These are phyloP conservation scores for Papilio helenus DNA, from an alignment of 1,140 invertebrate genomes.

Conservation along the genomic window DNA sequence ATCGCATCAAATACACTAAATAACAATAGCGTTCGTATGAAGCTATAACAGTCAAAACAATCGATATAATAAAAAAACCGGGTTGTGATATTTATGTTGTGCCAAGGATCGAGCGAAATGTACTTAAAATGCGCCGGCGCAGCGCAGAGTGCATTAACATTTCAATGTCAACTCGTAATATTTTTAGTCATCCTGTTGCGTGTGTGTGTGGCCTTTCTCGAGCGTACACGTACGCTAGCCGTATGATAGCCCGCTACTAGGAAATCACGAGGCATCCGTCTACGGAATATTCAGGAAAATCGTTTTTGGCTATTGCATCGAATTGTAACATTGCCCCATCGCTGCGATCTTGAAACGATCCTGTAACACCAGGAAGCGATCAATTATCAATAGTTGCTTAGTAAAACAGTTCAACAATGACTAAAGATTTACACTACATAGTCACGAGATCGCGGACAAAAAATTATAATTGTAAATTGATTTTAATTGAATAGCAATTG, in stretches of 20 bases:
- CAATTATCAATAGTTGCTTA: conserved; percentile 66
- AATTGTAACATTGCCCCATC: conserved; percentile 45
- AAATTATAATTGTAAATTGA: conserved; percentile 52
- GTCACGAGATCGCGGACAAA: conserved; percentile 61
- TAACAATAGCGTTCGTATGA: conserved; percentile 54
- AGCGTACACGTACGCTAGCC: conserved; percentile 50
- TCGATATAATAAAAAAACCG: conserved; percentile 64
- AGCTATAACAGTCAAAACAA: conserved; percentile 67
- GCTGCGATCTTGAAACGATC: conserved; percentile 18
- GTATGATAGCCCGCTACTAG: conserved; percentile 61
- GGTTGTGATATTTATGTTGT: conserved; percentile 58
- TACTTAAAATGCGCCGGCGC: conserved; percentile 67
- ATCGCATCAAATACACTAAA: conserved; percentile 57
- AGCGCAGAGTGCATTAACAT: conserved; percentile 78
- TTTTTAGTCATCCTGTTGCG: conserved; percentile 73
- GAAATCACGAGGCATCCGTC: conserved; percentile 70
- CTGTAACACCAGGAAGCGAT: conserved; percentile 71
- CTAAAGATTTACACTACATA: conserved; percentile 62
- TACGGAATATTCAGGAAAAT: conserved; percentile 55
- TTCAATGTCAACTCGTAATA: conserved; percentile 81
- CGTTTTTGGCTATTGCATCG: conserved; percentile 17
- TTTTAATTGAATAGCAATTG: conserved; percentile 54
- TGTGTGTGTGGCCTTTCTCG: conserved; percentile 71
- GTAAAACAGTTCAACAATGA: conserved; percentile 61
- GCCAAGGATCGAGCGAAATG: conserved; percentile 57